phyloP scores from a whole-genome alignment of 2,888 invertebrate species.

The Zootermopsis nevadensis region DNA sequence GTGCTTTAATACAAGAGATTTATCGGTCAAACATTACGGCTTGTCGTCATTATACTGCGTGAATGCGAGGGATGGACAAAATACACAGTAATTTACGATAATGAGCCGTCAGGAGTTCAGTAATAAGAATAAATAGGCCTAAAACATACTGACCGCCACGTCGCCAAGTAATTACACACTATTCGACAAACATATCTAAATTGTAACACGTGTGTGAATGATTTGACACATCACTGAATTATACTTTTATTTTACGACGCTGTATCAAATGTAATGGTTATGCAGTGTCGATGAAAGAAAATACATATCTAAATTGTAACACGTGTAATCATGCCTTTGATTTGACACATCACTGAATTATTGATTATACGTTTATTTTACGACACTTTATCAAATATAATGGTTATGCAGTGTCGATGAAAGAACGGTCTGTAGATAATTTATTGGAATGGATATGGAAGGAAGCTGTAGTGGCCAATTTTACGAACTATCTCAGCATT shows the following conservation, averaged over 20 bases:
- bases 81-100: not conserved
- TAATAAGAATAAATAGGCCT: not conserved
- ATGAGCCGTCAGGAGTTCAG: not conserved
- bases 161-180: not conserved
- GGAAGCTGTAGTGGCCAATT: too few species aligned
- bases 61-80: not conserved
- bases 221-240: too few species aligned
- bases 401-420: too few species aligned
- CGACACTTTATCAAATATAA: too few species aligned
- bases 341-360: not conserved
- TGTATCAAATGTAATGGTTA: too few species aligned
- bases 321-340: not conserved
- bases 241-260: too few species aligned
- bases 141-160: too few species aligned
- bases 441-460: too few species aligned
- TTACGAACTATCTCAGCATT: too few species aligned
- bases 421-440: too few species aligned
- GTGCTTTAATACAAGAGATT: not conserved
- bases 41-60: slow-evolving; percentile 4
- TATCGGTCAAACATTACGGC: slow-evolving; percentile 8
- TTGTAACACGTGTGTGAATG: not conserved
- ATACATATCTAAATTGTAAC: not conserved
- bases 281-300: too few species aligned
- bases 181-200: not conserved
- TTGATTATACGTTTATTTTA: too few species aligned